These are phyloP conservation scores for Mormyrus proboscirostris DNA, from an alignment of 2,797 vertebrate genomes.

Conservation along the genomic window DNA sequence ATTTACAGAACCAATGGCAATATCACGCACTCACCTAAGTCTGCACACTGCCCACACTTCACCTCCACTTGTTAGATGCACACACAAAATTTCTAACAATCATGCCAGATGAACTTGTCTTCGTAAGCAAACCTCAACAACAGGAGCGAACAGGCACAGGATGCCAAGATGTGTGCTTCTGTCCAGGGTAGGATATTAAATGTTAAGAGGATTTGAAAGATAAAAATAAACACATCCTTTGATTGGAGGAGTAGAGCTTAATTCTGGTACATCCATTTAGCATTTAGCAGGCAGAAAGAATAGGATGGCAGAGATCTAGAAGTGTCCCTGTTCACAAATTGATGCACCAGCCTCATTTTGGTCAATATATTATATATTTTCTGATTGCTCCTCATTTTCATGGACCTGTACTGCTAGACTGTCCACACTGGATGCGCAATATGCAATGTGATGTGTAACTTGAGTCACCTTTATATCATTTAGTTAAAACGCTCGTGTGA, in stretches of 20 bases:
- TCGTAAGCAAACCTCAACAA: neutral
- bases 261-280: neutral
- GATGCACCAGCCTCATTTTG: neutral
- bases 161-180: neutral
- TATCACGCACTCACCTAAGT: neutral
- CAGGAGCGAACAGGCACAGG: neutral
- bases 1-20: neutral
- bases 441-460: neutral
- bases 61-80: neutral
- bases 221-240: constrained; percentile 61
- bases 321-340: neutral
- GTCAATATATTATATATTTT: neutral
- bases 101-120: neutral
- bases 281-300: neutral
- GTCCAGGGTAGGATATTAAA: constrained; percentile 51
- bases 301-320: neutral
- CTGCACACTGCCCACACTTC: neutral
- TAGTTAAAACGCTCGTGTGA: neutral
- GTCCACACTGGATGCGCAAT: neutral
- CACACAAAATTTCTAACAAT: neutral
- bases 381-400: neutral
- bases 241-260: constrained; percentile 7
- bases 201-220: constrained; percentile 66
- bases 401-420: neutral
- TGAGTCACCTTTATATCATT: neutral